Conservation (phyloP, 2,888 invertebrate species). For the Kuschelorhynchus macadamiae region DNA sequence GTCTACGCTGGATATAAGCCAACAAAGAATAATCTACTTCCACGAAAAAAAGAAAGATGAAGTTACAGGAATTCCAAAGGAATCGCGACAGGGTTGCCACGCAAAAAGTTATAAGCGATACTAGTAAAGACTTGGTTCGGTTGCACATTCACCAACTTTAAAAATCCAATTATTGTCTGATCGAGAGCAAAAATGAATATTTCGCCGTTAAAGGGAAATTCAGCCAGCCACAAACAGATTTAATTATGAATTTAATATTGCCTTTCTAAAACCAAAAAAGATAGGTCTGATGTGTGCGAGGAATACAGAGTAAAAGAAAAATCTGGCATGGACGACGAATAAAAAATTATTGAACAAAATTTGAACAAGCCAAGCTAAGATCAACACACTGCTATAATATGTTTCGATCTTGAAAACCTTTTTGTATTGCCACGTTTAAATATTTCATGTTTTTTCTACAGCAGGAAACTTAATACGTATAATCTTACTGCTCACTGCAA, state of each 20-base stretch:
- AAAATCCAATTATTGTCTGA: neutral
- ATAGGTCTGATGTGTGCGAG: too few species aligned
- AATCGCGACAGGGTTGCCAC: neutral
- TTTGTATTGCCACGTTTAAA: neutral
- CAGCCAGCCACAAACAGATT: neutral
- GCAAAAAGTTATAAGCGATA: neutral
- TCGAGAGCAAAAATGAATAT: conserved; percentile 9
- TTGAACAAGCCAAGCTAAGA: neutral
- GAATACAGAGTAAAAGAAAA: too few species aligned
- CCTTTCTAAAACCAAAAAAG: conserved; percentile 8
- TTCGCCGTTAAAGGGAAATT: neutral
- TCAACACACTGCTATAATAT: neutral
- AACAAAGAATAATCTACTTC: conserved; percentile 1
- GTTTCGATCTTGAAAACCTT: neutral
- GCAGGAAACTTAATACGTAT: too few species aligned
- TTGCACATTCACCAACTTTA: neutral
- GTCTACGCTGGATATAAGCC: neutral
- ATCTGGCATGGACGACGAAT: too few species aligned
- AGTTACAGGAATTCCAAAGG: neutral
- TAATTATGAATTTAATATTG: conserved; percentile 13
- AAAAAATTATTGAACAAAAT: neutral
- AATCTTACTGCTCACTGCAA: too few species aligned
- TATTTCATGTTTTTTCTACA: too few species aligned
- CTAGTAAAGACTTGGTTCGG: neutral
- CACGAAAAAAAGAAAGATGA: neutral